These are phyloP conservation scores for Macrotis lagotis DNA, from an alignment of 2,113 vertebrate genomes.

Conservation along the genomic window DNA sequence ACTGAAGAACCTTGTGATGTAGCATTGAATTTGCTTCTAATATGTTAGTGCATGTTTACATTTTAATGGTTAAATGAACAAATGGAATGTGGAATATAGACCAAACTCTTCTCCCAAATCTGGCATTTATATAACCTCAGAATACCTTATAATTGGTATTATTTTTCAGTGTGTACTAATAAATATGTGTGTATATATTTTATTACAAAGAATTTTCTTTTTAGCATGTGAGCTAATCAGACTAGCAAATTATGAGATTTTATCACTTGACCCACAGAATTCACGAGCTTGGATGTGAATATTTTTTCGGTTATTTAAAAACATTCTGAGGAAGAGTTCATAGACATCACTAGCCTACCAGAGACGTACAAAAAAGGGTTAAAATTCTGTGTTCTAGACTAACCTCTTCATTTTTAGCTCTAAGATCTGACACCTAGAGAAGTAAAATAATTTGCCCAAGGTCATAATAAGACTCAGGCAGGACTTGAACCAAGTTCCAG, in stretches of 20 bases:
- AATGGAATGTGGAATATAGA: neutral
- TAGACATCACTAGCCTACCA: neutral
- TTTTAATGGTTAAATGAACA: conserved; percentile 34
- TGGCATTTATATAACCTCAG: neutral
- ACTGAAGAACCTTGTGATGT: neutral
- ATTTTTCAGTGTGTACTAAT: neutral
- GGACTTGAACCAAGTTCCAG: neutral
- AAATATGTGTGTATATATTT: neutral
- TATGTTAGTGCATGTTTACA: conserved; percentile 12
- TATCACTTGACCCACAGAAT: neutral
- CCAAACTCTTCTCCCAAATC: neutral
- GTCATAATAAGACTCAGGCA: neutral
- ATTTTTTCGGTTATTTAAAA: neutral
- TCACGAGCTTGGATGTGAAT: neutral
- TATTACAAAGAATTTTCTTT: neutral
- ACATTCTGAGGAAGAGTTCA: neutral
- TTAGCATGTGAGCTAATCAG: neutral
- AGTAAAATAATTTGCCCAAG: neutral
- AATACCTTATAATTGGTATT: neutral
- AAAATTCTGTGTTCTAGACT: neutral
- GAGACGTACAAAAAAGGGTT: neutral
- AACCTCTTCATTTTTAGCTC: neutral
- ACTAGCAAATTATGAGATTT: neutral
- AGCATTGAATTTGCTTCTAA: conserved; percentile 9
- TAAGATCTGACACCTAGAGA: neutral